Conservation (phyloP, 2,888 invertebrate species). For the Drosophila antonietae region DNA sequence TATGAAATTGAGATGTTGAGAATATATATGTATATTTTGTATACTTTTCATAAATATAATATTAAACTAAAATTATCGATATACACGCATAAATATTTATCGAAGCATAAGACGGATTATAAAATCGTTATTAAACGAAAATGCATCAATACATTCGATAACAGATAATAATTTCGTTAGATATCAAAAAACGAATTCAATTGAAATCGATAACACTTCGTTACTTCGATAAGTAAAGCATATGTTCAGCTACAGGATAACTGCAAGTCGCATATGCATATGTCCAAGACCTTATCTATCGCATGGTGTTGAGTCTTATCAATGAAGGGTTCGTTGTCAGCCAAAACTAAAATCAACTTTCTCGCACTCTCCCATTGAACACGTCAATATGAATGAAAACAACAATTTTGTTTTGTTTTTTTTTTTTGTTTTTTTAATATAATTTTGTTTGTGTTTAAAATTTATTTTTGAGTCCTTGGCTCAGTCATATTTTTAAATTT, state of each 20-base stretch:
- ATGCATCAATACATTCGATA: too few relatives aligned
- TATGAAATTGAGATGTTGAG: neutral
- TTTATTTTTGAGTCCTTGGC: conserved; percentile 82
- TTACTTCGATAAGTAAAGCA: too few relatives aligned
- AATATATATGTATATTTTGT: neutral
- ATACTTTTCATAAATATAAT: too few relatives aligned
- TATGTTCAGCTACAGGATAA: neutral
- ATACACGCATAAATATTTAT: neutral
- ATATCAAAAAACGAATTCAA: too few relatives aligned
- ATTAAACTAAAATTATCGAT: neutral
- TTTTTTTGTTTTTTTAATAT: conserved; percentile 40
- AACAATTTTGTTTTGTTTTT: conserved; percentile 27
- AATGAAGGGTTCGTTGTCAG: conserved; percentile 6
- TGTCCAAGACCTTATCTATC: neutral
- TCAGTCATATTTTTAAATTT: conserved; percentile 81
- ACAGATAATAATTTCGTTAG: too few relatives aligned
- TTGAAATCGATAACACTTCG: too few relatives aligned
- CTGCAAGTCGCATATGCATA: neutral
- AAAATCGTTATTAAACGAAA: neutral
- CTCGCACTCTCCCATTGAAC: neutral
- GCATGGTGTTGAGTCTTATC: neutral
- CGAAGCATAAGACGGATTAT: neutral
- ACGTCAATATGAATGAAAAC: neutral
- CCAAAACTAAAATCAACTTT: neutral
- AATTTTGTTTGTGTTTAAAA: conserved; percentile 66